Percentiles rank a stretch among this genome's conserved stretches.
phyloP scores from a whole-genome alignment of 1,140 invertebrate genomes.

The Epicauta chinensis region DNA sequence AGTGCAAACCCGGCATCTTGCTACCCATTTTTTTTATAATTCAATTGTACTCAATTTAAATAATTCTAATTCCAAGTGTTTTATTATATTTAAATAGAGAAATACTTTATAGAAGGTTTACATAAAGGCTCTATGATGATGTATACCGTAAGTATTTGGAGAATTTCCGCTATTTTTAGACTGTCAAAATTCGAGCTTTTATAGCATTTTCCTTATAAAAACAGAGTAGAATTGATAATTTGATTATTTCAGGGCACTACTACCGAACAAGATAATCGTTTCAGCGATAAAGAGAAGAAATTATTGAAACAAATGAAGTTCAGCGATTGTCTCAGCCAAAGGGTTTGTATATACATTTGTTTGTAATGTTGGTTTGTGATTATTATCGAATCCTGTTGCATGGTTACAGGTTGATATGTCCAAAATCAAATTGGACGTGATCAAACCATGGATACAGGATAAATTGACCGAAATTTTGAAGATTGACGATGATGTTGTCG shows the following conservation, averaged over 20 bases:
- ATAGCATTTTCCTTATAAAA: neutral
- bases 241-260: conserved; percentile 78
- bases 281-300: conserved; percentile 99
- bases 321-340: conserved; percentile 82
- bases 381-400: conserved; percentile 12
- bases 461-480: conserved; percentile 91
- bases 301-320: conserved; percentile 98
- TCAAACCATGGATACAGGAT: conserved; percentile 98
- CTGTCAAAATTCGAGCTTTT: neutral
- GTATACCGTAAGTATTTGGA: conserved; percentile 45
- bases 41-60: conserved; percentile 2
- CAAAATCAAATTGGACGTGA: conserved; percentile 94
- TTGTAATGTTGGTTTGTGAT: conserved; percentile 8
- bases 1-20: no score
- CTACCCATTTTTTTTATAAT: neutral
- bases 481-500: conserved; percentile 97
- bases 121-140: conserved; percentile 41
- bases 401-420: conserved; percentile 89
- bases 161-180: neutral
- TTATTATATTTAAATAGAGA: conserved; percentile 4
- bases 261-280: conserved; percentile 96
- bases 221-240: neutral
- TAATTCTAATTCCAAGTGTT: conserved; percentile 9
- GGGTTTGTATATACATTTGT: conserved; percentile 51
- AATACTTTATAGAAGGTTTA: neutral